Percentiles rank a stretch among this genome's conserved stretches.
Evolutionary conservation across 2,113 vertebrate species (phyloP).

Genomic region (Platysteira castanea): DNA sequence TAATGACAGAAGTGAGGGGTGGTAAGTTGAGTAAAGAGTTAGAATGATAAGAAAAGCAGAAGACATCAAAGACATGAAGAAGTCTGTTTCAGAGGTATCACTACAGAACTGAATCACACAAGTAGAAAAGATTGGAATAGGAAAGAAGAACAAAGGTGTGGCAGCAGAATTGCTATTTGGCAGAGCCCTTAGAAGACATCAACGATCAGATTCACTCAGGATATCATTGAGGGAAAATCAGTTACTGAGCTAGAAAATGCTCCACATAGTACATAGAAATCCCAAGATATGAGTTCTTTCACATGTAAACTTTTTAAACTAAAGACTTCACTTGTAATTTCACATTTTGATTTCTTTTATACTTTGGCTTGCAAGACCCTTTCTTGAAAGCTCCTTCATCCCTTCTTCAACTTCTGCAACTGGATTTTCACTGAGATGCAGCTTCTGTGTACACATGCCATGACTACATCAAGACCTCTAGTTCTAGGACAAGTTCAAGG

Average conservation of each 20-base stretch:
- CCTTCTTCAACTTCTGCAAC: not conserved
- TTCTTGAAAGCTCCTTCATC: not conserved
- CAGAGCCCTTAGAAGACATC: not conserved
- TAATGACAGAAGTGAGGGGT: not conserved
- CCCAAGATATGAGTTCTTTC: not conserved
- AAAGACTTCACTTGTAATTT: not conserved
- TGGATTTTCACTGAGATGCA: not conserved
- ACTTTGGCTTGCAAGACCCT: not conserved
- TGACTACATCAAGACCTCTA: not conserved
- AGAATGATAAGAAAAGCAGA: not conserved
- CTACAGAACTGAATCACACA: not conserved
- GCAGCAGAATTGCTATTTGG: not conserved
- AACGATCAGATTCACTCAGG: not conserved
- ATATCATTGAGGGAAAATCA: not conserved
- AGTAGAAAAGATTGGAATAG: not conserved
- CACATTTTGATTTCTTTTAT: not conserved
- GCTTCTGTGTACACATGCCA: not conserved
- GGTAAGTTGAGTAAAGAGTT: not conserved
- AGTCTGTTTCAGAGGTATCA: not conserved
- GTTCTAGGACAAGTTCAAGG: not conserved
- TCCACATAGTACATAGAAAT: not conserved
- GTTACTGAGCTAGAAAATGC: not conserved
- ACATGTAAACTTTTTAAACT: not conserved
- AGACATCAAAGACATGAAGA: not conserved
- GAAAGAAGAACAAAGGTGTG: not conserved